Evolutionary conservation across 2,113 vertebrate species (phyloP), one percentile per base, ranked within the genome.

Genomic region (Salvelinus sp.): DNA sequence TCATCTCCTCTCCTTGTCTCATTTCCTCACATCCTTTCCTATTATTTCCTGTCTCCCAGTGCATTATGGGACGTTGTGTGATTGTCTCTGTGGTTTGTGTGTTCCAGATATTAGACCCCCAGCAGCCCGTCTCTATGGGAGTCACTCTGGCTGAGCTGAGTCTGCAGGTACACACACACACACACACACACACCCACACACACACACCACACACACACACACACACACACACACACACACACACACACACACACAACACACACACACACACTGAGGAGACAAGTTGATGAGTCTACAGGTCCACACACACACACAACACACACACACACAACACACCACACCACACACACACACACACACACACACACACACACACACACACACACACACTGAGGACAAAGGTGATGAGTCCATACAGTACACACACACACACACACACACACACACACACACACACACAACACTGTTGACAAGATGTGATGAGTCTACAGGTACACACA

Each of bases 81-180:
- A 10, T 14, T 27, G 6, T 6, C 22, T 57, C 7, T 81, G 13
- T 27, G n/a, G 25, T 20, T 13, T 57, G 14, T 73, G 14, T 72
- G 9, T 87, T 91, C 78, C 77, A 99, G 98, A 79, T 99, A 70
- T 95, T 94, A 0, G 95, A 98, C 90, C 94, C 95, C 14, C 83
- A 89, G 82, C 90, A 87, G 68, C 96, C 97, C 0, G 79, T 99
- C 63, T 96, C 97, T 3, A 89, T 99, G 89, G 98, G 98, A 84
- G 76, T 98, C 69, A 97, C 98, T 0, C 79, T 99, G 76, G 90
- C 95, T 27, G 97, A 98, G 83, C 95, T 99, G 20, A 99, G 97
- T 82, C 91, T 99, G 1, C 91, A 95, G 97, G 98, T 99, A 76
- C 38, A 23, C 5, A 69, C 67, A 33, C 47, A 67, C 27, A 25